These are phyloP conservation scores for Aythya baeri DNA, from an alignment of 2,113 vertebrate species.

Conservation along the genomic window DNA sequence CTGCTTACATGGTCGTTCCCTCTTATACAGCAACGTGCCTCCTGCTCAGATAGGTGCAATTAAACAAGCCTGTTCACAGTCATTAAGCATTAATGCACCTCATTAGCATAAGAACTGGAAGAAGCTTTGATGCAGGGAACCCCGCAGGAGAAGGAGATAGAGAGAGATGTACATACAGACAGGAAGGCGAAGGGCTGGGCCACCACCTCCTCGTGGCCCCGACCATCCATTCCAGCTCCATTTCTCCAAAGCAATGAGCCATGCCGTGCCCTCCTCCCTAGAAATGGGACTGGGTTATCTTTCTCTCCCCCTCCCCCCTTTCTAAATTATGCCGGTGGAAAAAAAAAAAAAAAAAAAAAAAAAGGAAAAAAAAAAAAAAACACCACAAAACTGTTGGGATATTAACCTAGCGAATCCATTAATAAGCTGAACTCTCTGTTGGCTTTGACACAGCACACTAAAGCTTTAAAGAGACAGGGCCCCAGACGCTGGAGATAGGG, in stretches of 20 bases:
- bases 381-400: slow-evolving; percentile 53
- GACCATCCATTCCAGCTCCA: slow-evolving; percentile 22
- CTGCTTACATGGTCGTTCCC: slow-evolving; percentile 73
- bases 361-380: background rate
- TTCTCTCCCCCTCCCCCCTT: background rate
- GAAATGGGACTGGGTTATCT: slow-evolving; percentile 35
- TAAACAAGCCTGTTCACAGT: slow-evolving; percentile 74
- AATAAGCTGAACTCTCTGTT: slow-evolving; percentile 66
- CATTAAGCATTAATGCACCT: slow-evolving; percentile 80
- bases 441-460: slow-evolving; percentile 49
- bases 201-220: slow-evolving; percentile 26
- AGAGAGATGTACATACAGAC: slow-evolving; percentile 54
- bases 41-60: slow-evolving; percentile 79
- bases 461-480: slow-evolving; percentile 67
- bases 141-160: slow-evolving; percentile 60
- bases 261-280: slow-evolving; percentile 44
- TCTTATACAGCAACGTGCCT: slow-evolving; percentile 74
- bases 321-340: slow-evolving; percentile 29
- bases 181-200: slow-evolving; percentile 31
- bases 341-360: background rate
- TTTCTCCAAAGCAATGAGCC: slow-evolving; percentile 55
- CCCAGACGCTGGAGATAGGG: slow-evolving; percentile 59
- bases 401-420: slow-evolving; percentile 67
- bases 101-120: slow-evolving; percentile 80
- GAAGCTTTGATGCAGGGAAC: slow-evolving; percentile 66